Evolutionary conservation across 1,140 invertebrate genomes (phyloP), one percentile per base, ranked within the genome.

Genomic region (Pachyrhynchus sulphureomaculatus): DNA sequence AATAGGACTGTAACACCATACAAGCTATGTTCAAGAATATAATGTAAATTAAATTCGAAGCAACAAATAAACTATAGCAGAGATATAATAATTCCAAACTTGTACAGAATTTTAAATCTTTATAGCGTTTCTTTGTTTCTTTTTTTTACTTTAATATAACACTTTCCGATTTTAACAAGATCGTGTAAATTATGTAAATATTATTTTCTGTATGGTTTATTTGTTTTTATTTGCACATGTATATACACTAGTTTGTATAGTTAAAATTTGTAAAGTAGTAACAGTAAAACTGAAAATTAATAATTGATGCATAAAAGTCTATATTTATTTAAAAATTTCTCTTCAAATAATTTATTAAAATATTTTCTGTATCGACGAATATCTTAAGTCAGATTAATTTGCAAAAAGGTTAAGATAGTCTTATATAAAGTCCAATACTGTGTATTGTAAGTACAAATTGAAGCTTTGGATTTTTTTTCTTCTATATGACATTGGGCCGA

Each of bases 1-100:
- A 59, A 61, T 64, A 64, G 60, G 62, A 61, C 64, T 67, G 58
- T 48, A 48, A 65, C 53, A 24, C 61, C 52, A 60, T 32, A 48
- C 66, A 67, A 66, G 69, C 68, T 70, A 64, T 69, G 66, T 72
- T 69, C 68, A 26, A 24, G 34, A 51, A 29, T 32, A 41, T 49
- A 45, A 26, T 32, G 37, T 17, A 29, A 29, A 42, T 29, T 57
- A 37, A 34, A 37, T 23, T 52, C 20, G 20, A 23, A 47, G 15
- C 29, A 13, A 33, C 34, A 51, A 59, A 53, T 37, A 53, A 44
- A 45, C 34, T 21, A 15, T 34, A 26, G 20, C 36, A 53, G 39
- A 44, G 29, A 42, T 41, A 36, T 47, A 42, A 44, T 29, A 44
- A 20, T 52, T 39, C 42, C 15, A 49, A 15, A 12, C 26, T 13